Evolutionary conservation across 1,140 invertebrate species (phyloP).

Genomic region (Manduca sexta): DNA sequence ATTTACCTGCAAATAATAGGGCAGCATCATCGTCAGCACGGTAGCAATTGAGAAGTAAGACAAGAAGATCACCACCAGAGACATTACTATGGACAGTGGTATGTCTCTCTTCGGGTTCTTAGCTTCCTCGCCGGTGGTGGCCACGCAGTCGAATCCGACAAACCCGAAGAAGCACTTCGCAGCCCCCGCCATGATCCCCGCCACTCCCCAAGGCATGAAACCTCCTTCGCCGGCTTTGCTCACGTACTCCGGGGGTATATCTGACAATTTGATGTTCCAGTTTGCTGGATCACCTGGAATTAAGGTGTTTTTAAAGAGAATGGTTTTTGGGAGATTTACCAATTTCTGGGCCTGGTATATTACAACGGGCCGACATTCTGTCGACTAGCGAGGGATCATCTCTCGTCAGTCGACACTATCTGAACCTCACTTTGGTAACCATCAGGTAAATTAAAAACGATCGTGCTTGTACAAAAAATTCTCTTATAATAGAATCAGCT

Average conservation of each 20-base stretch:
- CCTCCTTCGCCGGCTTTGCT: constrained; percentile 78
- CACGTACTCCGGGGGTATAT: constrained; percentile 73
- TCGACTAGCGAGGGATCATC: too few relatives aligned
- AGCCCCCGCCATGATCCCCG: constrained; percentile 87
- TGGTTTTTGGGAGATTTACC: too few relatives aligned
- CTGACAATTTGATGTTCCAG: constrained; percentile 76
- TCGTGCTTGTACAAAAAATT: too few relatives aligned
- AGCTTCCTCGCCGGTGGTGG: constrained; percentile 89
- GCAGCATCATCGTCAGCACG: constrained; percentile 92
- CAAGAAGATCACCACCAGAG: constrained; percentile 83
- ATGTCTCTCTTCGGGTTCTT: constrained; percentile 92
- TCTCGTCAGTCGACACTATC: too few relatives aligned
- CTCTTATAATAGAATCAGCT: too few relatives aligned
- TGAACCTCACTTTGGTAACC: too few relatives aligned
- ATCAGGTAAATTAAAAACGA: too few relatives aligned
- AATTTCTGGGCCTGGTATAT: too few relatives aligned
- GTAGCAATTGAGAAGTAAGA: constrained; percentile 91
- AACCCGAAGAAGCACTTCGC: constrained; percentile 95
- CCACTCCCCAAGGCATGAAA: constrained; percentile 88
- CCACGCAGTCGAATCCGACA: constrained; percentile 92
- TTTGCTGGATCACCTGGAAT: constrained; percentile 76
- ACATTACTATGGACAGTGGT: constrained; percentile 89
- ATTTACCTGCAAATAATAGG: constrained; percentile 87
- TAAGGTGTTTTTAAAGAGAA: background rate
- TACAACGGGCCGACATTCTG: too few relatives aligned